These are phyloP conservation scores for Otolemur garnettii DNA, from an alignment of 2,113 vertebrate genomes.

Conservation along the genomic window DNA sequence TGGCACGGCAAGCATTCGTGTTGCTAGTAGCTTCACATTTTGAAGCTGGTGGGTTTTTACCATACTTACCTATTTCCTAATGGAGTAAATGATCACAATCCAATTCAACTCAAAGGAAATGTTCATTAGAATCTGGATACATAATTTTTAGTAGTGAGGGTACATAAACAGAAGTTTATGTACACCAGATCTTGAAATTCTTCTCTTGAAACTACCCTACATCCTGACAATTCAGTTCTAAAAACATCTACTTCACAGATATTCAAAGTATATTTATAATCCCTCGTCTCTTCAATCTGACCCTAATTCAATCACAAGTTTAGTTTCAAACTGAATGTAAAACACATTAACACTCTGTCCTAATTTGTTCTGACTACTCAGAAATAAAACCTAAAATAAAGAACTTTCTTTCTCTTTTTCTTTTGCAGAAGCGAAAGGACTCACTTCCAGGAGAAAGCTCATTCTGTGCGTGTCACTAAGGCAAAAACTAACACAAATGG, in stretches of 20 bases:
- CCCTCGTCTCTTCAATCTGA: not conserved
- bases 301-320: conserved; percentile 32
- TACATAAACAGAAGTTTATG: not conserved
- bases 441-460: not conserved
- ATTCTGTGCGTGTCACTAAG: not conserved
- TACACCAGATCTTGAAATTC: conserved; percentile 19
- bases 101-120: conserved; percentile 25
- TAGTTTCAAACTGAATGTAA: conserved; percentile 20
- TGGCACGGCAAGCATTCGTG: not conserved
- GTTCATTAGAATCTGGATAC: not conserved
- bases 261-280: not conserved
- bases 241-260: not conserved
- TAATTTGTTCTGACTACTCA: conserved; percentile 11
- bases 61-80: not conserved
- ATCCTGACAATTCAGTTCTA: not conserved
- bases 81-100: not conserved
- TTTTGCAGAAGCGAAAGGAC: not conserved
- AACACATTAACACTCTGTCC: not conserved
- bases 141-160: not conserved
- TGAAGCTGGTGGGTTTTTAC: conserved; percentile 16
- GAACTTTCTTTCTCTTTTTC: not conserved
- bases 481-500: not conserved
- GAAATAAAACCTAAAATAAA: not conserved
- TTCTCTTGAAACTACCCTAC: not conserved
- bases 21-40: not conserved